phyloP scores from a whole-genome alignment of 2,113 vertebrate species.

The Passer montanus region DNA sequence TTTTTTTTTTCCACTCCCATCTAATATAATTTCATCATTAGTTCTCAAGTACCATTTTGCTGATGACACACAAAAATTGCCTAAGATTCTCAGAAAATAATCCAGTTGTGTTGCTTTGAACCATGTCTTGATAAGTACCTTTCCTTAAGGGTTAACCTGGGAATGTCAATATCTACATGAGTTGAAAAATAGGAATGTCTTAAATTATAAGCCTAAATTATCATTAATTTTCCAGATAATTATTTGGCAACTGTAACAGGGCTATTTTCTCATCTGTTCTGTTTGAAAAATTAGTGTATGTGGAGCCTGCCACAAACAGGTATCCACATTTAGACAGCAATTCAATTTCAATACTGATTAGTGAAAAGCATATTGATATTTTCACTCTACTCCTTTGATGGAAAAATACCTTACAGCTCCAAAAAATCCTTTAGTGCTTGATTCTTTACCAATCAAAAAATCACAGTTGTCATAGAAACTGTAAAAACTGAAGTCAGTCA shows the following conservation, averaged over 20 bases:
- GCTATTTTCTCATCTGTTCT: slow-evolving; percentile 14
- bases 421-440: slow-evolving; percentile 44
- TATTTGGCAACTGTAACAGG: neutral
- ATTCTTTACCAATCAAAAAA: slow-evolving; percentile 64
- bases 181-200: neutral
- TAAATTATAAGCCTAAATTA: neutral
- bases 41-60: neutral
- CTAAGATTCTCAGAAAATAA: neutral
- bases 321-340: slow-evolving; percentile 43
- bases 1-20: neutral
- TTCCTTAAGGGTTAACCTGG: neutral
- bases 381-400: slow-evolving; percentile 22
- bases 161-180: neutral
- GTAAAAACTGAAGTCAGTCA: slow-evolving; percentile 66
- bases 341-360: slow-evolving; percentile 41
- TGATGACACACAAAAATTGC: neutral
- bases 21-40: neutral
- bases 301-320: neutral
- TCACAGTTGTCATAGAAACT: slow-evolving; percentile 74
- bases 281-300: neutral
- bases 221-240: neutral
- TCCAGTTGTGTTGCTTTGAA: neutral
- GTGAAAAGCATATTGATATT: slow-evolving; percentile 2
- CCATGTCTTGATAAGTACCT: neutral
- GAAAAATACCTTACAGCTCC: slow-evolving; percentile 32